phyloP scores from a whole-genome alignment of 2,888 invertebrate species.

The Synergus gifuensis region DNA sequence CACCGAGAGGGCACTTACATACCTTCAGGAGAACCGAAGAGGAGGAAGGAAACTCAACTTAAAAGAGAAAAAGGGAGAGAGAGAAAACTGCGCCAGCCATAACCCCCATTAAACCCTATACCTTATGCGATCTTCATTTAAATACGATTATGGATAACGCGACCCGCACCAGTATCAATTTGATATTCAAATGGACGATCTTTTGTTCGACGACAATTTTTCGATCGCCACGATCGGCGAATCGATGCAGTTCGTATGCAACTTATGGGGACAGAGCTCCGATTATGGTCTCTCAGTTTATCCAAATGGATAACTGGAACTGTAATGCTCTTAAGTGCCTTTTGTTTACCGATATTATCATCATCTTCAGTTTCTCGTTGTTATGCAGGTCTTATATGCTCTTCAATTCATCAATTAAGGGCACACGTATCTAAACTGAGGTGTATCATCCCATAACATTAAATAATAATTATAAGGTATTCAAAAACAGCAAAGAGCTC shows the following conservation, averaged over 20 bases:
- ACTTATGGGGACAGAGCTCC: neutral
- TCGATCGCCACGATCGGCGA: conserved; percentile 63
- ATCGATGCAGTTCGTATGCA: conserved; percentile 46
- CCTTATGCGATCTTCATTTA: conserved; percentile 77
- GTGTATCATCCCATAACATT: neutral
- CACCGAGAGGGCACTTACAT: conserved; percentile 57
- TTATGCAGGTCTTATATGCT: neutral
- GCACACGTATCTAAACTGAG: neutral
- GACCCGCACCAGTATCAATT: conserved; percentile 72
- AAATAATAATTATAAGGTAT: neutral
- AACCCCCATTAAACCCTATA: conserved; percentile 70
- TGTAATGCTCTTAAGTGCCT: neutral
- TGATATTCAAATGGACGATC: conserved; percentile 76
- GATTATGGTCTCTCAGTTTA: conserved; percentile 24
- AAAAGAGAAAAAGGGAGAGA: conserved; percentile 49
- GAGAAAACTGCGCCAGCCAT: conserved; percentile 53
- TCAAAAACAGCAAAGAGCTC: too few relatives aligned
- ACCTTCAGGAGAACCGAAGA: conserved; percentile 41
- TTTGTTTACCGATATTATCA: neutral
- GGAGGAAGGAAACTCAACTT: conserved; percentile 49
- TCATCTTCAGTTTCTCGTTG: neutral
- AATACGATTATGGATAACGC: conserved; percentile 77
- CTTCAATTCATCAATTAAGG: neutral
- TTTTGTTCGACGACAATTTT: conserved; percentile 73
- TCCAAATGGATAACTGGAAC: conserved; percentile 2